A percentile compares a stretch with the other conserved stretches of the same genome.
Conservation (phyloP, 92 coral and sea anemone species). For the Epizoanthus ramosus region DNA sequence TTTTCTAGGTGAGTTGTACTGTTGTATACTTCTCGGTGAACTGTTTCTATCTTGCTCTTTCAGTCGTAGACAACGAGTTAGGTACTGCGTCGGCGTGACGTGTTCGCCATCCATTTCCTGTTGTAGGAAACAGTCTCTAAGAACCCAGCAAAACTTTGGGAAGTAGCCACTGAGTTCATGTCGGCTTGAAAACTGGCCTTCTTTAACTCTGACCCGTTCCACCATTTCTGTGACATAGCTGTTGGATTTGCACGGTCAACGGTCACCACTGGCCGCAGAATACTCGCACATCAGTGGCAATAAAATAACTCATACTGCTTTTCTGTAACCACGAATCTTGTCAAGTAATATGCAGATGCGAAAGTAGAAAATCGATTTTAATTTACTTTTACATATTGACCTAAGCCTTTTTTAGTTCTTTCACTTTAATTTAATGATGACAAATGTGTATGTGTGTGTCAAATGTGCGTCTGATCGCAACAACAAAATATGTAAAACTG, state of each 20-base stretch:
- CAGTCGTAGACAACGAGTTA: neutral
- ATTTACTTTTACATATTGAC: too few relatives aligned
- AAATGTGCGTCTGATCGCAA: too few relatives aligned
- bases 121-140: neutral
- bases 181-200: neutral
- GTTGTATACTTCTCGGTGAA: neutral
- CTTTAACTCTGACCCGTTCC: slow-evolving; percentile 8
- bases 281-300: too few relatives aligned
- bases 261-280: neutral
- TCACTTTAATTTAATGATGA: too few relatives aligned
- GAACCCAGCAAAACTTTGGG: slow-evolving; percentile 12
- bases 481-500: too few relatives aligned
- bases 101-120: neutral
- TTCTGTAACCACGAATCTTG: too few relatives aligned
- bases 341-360: too few relatives aligned
- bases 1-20: slow-evolving; percentile 17
- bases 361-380: too few relatives aligned
- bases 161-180: slow-evolving; percentile 10
- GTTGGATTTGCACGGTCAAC: neutral
- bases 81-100: slow-evolving; percentile 1
- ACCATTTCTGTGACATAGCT: slow-evolving; percentile 12
- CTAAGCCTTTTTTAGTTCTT: too few relatives aligned
- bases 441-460: too few relatives aligned
- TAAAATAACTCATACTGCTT: too few relatives aligned
- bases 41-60: neutral